Evolutionary conservation across 2,888 invertebrate species (phyloP), one percentile per base, ranked within the genome.

Genomic region (Arge pagana): DNA sequence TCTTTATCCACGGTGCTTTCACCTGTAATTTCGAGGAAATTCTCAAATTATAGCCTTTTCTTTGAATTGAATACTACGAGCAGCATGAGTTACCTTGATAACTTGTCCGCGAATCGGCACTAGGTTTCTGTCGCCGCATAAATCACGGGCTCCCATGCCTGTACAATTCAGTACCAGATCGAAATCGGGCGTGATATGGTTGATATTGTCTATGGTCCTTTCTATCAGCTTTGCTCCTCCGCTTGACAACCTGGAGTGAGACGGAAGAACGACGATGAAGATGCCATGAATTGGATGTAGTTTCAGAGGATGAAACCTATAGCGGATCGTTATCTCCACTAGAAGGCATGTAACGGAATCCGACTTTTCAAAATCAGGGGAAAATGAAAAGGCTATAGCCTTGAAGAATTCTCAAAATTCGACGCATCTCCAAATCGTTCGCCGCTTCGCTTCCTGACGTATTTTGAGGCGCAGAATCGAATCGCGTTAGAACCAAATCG

Each of bases 1-100:
- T 87, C 77, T 93, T 93, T 37, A 96, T 79, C 93, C 94, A 96
- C 0, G 94, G 93, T 1, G 94, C 95, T 50, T 83, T 82, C 1
- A 88, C 84, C 85, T 87, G 56, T 35, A 61, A 35, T 54, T 16
- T 18, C 15, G 18, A n/a, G 15, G n/a, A n/a, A n/a, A n/a, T n/a
- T n/a, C n/a, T n/a, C n/a, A n/a, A n/a, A n/a, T n/a, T n/a, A n/a
- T n/a, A n/a, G n/a, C n/a, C n/a, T n/a, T n/a, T n/a, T n/a, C n/a
- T n/a, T n/a, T n/a, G n/a, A n/a, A n/a, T n/a, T n/a, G n/a, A n/a
- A n/a, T n/a, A n/a, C n/a, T n/a, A n/a, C n/a, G n/a, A n/a, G n/a
- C n/a, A n/a, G n/a, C n/a, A n/a, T n/a, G n/a, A n/a, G n/a, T 53
- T 74, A 85, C 88, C 79, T 88, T 91, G 37, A 87, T 77, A 4